Conservation (phyloP, 1,140 invertebrate species). For the Drosophila lacteicornis region DNA sequence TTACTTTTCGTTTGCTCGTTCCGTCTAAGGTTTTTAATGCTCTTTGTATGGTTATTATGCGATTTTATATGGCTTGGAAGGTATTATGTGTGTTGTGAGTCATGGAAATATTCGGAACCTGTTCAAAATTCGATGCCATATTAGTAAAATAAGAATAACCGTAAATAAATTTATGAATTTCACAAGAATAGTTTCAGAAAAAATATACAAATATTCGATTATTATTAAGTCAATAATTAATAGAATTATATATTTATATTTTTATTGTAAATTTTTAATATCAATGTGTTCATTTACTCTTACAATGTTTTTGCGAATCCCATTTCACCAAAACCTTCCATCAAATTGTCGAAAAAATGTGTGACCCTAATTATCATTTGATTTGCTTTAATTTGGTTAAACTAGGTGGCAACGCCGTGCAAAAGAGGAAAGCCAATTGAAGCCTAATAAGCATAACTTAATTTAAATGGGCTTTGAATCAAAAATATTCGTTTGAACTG, state of each 20-base stretch:
- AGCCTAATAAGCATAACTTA: no score
- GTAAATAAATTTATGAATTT: neutral
- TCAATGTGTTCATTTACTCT: no score
- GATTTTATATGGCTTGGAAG: neutral
- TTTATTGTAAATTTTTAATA: no score
- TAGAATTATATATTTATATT: no score
- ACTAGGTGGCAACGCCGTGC: neutral
- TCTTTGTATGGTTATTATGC: conserved; percentile 12
- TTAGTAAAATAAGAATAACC: neutral
- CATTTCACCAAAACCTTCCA: neutral
- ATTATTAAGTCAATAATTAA: neutral
- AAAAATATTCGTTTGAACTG: neutral
- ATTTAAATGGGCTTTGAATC: no score
- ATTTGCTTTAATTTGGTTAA: neutral
- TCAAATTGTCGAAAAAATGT: neutral
- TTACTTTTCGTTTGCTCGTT: conserved; percentile 50
- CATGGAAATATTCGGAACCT: neutral
- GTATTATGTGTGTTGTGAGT: neutral
- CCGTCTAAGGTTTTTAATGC: conserved; percentile 11
- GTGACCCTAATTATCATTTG: neutral
- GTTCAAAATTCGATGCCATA: no score
- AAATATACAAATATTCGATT: no score
- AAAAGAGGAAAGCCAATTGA: neutral
- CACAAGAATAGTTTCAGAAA: no score
- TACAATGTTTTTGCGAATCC: neutral